Conservation (phyloP, 2,888 invertebrate species). For the Adela reaumurella region DNA sequence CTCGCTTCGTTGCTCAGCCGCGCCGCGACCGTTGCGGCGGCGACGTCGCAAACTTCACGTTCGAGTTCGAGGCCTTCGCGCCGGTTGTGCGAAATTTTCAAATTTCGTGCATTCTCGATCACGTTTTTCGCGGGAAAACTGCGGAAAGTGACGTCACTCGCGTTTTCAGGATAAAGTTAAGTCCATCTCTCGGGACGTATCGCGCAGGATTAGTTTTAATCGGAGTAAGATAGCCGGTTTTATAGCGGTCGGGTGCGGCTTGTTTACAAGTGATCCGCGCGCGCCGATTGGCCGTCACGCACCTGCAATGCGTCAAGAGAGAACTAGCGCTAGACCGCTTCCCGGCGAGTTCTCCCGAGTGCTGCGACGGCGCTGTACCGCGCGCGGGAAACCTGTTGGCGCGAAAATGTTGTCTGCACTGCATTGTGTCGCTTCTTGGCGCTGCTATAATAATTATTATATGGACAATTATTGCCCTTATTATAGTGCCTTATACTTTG, state of each 20-base stretch:
- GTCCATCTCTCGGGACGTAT: constrained; percentile 54
- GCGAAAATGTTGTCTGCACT: neutral
- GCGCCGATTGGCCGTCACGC: constrained; percentile 75
- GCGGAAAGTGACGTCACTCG: constrained; percentile 23
- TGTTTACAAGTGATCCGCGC: constrained; percentile 67
- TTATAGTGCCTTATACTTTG: too few relatives aligned
- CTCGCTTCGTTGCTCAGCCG: constrained; percentile 39
- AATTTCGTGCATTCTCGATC: constrained; percentile 43
- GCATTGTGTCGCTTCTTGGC: neutral
- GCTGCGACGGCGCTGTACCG: constrained; percentile 17
- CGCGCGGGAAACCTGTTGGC: neutral
- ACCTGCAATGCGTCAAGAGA: constrained; percentile 83
- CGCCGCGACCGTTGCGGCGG: constrained; percentile 24
- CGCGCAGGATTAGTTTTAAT: constrained; percentile 59
- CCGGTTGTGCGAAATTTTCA: constrained; percentile 42
- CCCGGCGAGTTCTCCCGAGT: constrained; percentile 21
- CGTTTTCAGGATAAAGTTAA: constrained; percentile 35
- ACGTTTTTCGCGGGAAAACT: constrained; percentile 20
- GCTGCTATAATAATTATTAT: neutral
- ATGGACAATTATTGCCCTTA: neutral
- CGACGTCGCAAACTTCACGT: constrained; percentile 17
- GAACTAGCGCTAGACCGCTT: constrained; percentile 3
- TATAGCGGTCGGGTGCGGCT: constrained; percentile 69
- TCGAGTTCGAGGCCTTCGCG: constrained; percentile 36
- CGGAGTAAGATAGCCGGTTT: constrained; percentile 61